Evolutionary conservation across 2,797 vertebrate genomes (phyloP), one percentile per base, ranked within the genome.

Genomic region (Dipus sagitta): DNA sequence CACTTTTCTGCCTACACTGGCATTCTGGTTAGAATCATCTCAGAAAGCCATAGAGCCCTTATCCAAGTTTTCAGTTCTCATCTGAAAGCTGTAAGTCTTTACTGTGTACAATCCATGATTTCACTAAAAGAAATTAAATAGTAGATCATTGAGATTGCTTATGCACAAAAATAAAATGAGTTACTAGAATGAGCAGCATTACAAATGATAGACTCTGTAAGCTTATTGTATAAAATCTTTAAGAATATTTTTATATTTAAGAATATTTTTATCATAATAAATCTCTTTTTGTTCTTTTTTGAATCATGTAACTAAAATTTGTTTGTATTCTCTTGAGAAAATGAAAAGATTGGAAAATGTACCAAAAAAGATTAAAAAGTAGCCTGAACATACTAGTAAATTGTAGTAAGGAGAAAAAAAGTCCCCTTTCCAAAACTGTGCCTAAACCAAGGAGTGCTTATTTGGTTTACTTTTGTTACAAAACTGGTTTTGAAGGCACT

Each of bases 1-100:
- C 28, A 30, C 64, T 82, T 96, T 94, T 93, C 83, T 93, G 88
- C 88, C 92, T 87, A 90, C 74, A 30, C 18, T 88, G 75, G 79
- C 88, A 52, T 96, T 91, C 68, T 24, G 91, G 54, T 79, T 0
- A 11, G 32, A 91, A n/a, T 28, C 92, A 64, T 60, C 77, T 92
- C 80, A 42, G 91, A 52, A 96, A 94, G 86, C 54, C 42, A 32
- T 0, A 9, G 62, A 81, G 52, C 34, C 34, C 67, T 81, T 26
- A 12, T 84, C 74, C 88, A 96, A 83, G 9, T 75, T 96, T 82
- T 82, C 24, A 71, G 58, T 24, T n/a, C 84, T 90, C 34, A 65
- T 47, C 17, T 88, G 68, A 85, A 94, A 88, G 24, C 20, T 65
- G 5, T 86, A 38, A 67, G 21, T 81, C 75, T 93, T 90, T 92